Conservation (phyloP, 2,113 vertebrate species). For the Elachura formosa region DNA sequence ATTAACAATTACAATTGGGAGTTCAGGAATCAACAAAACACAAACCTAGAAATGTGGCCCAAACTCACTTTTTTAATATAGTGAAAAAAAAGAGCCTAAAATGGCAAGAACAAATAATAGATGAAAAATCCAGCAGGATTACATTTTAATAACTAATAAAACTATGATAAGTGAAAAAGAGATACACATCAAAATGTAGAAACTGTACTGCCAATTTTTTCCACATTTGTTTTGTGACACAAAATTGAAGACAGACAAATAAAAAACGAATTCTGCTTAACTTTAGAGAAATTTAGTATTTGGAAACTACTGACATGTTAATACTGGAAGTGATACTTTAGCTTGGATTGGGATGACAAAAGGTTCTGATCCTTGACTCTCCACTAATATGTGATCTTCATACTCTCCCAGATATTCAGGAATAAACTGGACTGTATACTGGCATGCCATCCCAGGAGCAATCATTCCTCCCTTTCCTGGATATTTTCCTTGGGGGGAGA, state of each 20-base stretch:
- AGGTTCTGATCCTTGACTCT: constrained; percentile 76
- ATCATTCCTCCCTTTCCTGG: constrained; percentile 85
- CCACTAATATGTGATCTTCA: constrained; percentile 83
- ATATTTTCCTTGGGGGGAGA: constrained; percentile 78
- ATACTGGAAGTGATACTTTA: constrained; percentile 78
- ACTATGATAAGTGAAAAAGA: not conserved
- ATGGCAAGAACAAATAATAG: not conserved
- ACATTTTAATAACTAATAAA: not conserved
- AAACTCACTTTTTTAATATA: not conserved
- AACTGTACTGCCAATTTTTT: not conserved
- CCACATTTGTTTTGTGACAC: not conserved
- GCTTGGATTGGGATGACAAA: constrained; percentile 83
- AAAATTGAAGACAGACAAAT: not conserved
- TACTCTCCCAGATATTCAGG: constrained; percentile 84
- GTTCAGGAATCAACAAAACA: not conserved
- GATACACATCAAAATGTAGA: not conserved
- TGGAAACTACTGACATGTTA: constrained; percentile 79
- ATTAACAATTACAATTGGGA: not conserved
- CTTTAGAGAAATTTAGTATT: not conserved
- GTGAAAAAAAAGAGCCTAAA: not conserved
- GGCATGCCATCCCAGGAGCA: constrained; percentile 92
- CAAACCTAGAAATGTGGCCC: not conserved
- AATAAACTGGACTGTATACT: constrained; percentile 83
- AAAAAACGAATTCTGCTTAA: not conserved
- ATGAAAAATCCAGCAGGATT: not conserved